Evolutionary conservation across 2,888 invertebrate species (phyloP), one percentile per base, ranked within the genome.

Genomic region (Tiliacea aurago): DNA sequence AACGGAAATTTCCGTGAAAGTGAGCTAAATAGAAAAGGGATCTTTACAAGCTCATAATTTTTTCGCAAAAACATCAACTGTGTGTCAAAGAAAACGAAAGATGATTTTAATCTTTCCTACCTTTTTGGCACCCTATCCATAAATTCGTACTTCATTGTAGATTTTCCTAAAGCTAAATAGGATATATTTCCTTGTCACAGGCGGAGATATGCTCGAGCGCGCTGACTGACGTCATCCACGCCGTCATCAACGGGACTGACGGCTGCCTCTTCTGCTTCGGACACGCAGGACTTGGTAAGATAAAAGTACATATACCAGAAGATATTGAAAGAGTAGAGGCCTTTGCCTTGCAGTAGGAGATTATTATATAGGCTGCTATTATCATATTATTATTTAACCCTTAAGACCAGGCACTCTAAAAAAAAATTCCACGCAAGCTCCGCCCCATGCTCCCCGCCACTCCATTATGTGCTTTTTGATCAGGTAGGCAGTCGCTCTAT

Each of bases 191-290:
- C 7, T 94, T 94, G 91, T 97, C 97, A 37, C 97, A 99, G 99
- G 97, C 98, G 89, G 99, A 99, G 95, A 97, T 99, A 85, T 99
- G 99, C 93, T 97, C 98, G 81, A 98, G 98, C 89, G 98, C 99
- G 67, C 97, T 99, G 87, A 98, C 98, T 78, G 99, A 99, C 93
- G 98, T 99, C 89, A 98, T 99, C 88, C 99, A 99, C 91, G 98
- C 99, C 56, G 99, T 99, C 87, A 98, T 99, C 92, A 98, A 98
- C 90, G 99, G 99, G 62, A 98, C 98, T 56, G 99, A 99, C 94
- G 99, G 99, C 83, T 98, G 98, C 95, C 97, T 99, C 90, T 98
- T 98, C 94, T 98, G 98, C 95, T 98, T 98, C 91, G 98, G 98
- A 93, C 98, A 98, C 94, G 98, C 98, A 84, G 98, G 98, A 93